These are phyloP conservation scores for Philopedon plagiatum DNA, from an alignment of 2,888 invertebrate genomes.

Conservation along the genomic window DNA sequence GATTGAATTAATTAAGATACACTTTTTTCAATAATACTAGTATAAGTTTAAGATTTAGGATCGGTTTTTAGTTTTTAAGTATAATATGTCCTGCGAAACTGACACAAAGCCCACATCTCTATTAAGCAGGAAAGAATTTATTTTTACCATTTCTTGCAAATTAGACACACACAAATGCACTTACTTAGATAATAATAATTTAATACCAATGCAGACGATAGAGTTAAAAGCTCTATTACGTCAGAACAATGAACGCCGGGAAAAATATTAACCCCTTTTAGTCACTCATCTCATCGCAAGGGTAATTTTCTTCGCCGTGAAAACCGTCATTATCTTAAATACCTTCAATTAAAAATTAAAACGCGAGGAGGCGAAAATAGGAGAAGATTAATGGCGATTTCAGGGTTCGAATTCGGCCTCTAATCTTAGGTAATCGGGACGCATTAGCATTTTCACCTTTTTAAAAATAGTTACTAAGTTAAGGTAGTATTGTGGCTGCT, in stretches of 20 bases:
- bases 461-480: neutral
- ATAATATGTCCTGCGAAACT: too few relatives aligned
- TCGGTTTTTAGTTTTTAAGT: too few relatives aligned
- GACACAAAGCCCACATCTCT: too few relatives aligned
- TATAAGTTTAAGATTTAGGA: too few relatives aligned
- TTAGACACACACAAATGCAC: neutral
- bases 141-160: neutral
- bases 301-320: slow-evolving; percentile 40
- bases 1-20: too few relatives aligned
- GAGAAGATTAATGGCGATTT: slow-evolving; percentile 36
- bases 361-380: slow-evolving; percentile 42
- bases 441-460: slow-evolving; percentile 34
- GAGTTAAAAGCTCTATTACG: neutral
- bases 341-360: slow-evolving; percentile 48
- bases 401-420: slow-evolving; percentile 15
- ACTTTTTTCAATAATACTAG: too few relatives aligned
- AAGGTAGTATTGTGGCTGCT: neutral
- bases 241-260: slow-evolving; percentile 2
- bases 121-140: too few relatives aligned
- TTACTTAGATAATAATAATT: neutral
- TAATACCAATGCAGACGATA: neutral
- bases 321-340: slow-evolving; percentile 49
- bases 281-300: slow-evolving; percentile 12
- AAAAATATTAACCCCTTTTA: slow-evolving; percentile 34
- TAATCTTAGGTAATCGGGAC: slow-evolving; percentile 33